Conservation (phyloP, 1,140 invertebrate species). For the Tyrophagus putrescentiae region DNA sequence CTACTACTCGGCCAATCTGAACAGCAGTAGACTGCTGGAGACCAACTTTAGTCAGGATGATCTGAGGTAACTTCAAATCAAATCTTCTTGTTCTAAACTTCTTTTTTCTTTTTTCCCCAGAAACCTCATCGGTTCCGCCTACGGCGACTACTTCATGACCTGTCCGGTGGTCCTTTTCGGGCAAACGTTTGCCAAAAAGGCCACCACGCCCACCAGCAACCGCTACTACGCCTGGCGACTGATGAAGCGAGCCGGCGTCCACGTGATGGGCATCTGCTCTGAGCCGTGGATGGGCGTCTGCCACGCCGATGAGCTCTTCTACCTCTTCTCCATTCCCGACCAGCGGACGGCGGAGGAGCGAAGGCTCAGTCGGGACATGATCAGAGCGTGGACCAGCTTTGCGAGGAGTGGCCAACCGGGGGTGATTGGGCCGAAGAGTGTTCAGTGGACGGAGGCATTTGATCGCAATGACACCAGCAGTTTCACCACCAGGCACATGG, state of each 20-base stretch:
- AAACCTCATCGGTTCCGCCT: no score
- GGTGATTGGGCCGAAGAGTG: background rate
- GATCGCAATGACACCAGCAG: background rate
- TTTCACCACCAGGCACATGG: background rate
- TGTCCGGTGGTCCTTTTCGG: background rate
- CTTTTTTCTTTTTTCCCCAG: no score
- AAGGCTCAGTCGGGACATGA: background rate
- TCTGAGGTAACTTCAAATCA: background rate
- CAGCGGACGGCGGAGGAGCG: background rate
- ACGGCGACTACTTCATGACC: no score
- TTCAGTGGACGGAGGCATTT: background rate
- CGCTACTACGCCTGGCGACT: background rate
- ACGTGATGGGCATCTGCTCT: background rate
- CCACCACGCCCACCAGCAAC: background rate
- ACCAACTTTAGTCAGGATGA: no score
- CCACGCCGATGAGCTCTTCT: conserved; percentile 10
- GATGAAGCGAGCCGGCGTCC: background rate
- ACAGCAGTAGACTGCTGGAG: no score
- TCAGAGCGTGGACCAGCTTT: background rate
- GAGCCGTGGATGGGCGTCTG: background rate
- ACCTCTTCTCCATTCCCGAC: background rate
- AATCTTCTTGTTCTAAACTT: background rate
- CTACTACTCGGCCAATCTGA: no score
- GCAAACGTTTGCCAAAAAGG: background rate
- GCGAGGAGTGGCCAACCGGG: background rate